Percentiles rank a stretch among this genome's conserved stretches.
phyloP scores from a whole-genome alignment of 2,888 invertebrate species.

The Exephanes ischioxanthus region DNA sequence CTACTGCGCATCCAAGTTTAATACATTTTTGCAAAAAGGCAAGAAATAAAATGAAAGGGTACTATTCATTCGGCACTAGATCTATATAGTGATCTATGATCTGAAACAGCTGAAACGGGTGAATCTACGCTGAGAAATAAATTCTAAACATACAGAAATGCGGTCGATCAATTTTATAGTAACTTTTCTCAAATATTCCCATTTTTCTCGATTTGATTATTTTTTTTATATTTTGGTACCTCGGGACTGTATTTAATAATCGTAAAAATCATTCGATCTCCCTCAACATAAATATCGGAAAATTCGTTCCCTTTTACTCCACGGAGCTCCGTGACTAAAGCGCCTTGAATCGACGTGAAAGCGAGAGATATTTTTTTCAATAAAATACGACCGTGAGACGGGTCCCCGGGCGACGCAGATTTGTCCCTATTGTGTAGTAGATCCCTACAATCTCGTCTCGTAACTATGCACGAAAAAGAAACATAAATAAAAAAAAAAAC shows the following conservation, averaged over 20 bases:
- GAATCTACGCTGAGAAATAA: not conserved
- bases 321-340: conserved; percentile 30
- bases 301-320: not conserved
- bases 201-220: not conserved
- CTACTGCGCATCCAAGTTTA: no score
- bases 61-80: no score
- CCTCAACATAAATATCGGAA: not conserved
- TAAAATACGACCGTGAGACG: conserved; percentile 73
- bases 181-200: not conserved
- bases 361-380: not conserved
- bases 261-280: not conserved
- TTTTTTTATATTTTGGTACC: not conserved
- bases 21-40: not conserved
- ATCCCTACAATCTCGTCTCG: conserved; percentile 31
- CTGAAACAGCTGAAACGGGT: no score
- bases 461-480: not conserved
- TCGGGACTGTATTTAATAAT: not conserved
- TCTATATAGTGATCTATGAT: no score
- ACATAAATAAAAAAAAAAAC: conserved; percentile 23
- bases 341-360: conserved; percentile 23
- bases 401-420: conserved; percentile 67
- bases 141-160: not conserved
- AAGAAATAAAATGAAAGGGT: not conserved
- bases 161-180: no score
- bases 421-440: conserved; percentile 74